Conservation (phyloP, 2,113 vertebrate species). For the Tylochromis polylepis region DNA sequence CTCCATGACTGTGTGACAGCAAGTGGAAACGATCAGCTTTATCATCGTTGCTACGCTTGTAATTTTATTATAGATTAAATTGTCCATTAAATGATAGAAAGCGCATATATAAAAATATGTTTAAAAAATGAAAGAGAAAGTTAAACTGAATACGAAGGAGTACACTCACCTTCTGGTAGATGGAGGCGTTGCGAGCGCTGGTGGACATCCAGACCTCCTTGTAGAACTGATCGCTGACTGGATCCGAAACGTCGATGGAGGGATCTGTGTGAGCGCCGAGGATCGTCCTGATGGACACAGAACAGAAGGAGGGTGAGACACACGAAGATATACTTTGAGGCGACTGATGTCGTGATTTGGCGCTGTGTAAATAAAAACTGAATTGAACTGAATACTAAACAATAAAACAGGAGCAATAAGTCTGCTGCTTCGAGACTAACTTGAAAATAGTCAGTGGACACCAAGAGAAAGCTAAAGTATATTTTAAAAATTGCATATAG, state of each 20-base stretch:
- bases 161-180: conserved; percentile 83
- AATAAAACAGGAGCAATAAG: too few species aligned
- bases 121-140: background rate
- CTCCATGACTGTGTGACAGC: background rate
- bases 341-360: too few species aligned
- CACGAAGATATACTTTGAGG: background rate
- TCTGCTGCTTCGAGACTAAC: accelerated
- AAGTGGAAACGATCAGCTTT: background rate
- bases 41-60: background rate
- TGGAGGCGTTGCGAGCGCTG: conserved; percentile 85
- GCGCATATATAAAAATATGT: background rate
- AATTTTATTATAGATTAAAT: accelerated
- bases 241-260: conserved; percentile 83
- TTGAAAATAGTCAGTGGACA: background rate
- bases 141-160: background rate
- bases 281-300: conserved; percentile 73
- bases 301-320: background rate
- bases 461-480: too few species aligned
- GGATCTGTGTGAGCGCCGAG: conserved; percentile 78
- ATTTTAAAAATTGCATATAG: too few species aligned
- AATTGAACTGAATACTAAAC: too few species aligned
- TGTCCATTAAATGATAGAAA: background rate
- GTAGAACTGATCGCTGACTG: conserved; percentile 92
- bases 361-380: too few species aligned
- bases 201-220: conserved; percentile 94